A percentile compares a stretch with the other conserved stretches of the same genome.
These are phyloP conservation scores for Danio albolineatus DNA, from an alignment of 2,797 vertebrate genomes.

Conservation along the genomic window DNA sequence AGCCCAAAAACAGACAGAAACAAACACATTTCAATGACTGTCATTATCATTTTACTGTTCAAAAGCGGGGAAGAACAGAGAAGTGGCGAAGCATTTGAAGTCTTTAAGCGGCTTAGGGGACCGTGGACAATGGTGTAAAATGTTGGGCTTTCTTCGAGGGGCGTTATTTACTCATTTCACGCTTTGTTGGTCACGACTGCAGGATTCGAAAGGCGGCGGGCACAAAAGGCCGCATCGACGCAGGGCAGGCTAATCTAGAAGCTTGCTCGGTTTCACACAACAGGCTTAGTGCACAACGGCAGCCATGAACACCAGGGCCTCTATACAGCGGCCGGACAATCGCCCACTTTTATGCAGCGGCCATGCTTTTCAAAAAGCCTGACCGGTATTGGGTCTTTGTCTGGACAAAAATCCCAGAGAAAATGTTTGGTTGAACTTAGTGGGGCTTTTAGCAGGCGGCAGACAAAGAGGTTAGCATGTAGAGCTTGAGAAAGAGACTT, in stretches of 20 bases:
- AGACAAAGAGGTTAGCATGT: conserved; percentile 44
- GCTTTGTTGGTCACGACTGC: conserved; percentile 53
- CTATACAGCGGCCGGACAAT: conserved; percentile 36
- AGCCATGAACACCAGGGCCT: conserved; percentile 45
- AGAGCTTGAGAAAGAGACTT: conserved; percentile 37
- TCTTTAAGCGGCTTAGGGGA: conserved; percentile 60
- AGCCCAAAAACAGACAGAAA: conserved; percentile 34
- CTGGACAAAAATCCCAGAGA: conserved; percentile 52
- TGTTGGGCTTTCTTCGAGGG: conserved; percentile 52
- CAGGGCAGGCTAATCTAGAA: conserved; percentile 50
- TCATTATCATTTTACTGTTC: conserved; percentile 58
- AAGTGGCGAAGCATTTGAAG: conserved; percentile 56
- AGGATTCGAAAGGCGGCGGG: conserved; percentile 31
- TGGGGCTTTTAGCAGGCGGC: conserved; percentile 31
- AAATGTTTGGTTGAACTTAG: conserved; percentile 57
- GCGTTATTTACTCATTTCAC: conserved; percentile 61
- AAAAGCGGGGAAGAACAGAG: conserved; percentile 54
- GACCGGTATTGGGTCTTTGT: conserved; percentile 47
- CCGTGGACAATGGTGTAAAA: conserved; percentile 50
- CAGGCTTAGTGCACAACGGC: conserved; percentile 50
- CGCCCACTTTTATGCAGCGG: conserved; percentile 34
- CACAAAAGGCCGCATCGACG: conserved; percentile 38
- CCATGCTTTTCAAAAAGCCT: conserved; percentile 44
- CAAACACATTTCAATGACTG: conserved; percentile 57
- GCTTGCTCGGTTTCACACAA: conserved; percentile 53